Percentiles rank a stretch among this genome's conserved stretches.
These are phyloP conservation scores for Holacanthus passer DNA, from an alignment of 2,113 vertebrate genomes.

Conservation along the genomic window DNA sequence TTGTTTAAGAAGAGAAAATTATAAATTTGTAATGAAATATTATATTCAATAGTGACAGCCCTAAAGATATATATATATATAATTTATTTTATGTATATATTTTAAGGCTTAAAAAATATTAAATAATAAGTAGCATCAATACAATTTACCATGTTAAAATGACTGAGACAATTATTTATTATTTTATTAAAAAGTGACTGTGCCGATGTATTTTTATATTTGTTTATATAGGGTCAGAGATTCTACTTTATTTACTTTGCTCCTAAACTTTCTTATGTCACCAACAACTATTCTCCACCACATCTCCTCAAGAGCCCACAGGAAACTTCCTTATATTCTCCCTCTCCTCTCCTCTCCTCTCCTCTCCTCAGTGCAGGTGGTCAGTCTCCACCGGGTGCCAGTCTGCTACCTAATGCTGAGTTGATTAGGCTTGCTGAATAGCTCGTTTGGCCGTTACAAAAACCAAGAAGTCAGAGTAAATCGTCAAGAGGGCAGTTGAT, in stretches of 20 bases:
- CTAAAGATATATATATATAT: too few relatives aligned
- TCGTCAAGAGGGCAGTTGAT: constrained; percentile 79
- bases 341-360: background rate
- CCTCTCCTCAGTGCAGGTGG: constrained; percentile 74
- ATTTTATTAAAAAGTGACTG: too few relatives aligned
- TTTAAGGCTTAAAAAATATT: too few relatives aligned
- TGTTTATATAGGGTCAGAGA: background rate
- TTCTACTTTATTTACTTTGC: background rate
- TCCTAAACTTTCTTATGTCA: background rate
- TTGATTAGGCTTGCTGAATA: constrained; percentile 78
- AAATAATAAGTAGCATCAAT: too few relatives aligned
- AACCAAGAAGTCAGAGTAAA: constrained; percentile 79
- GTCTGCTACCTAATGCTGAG: constrained; percentile 68
- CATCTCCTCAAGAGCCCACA: background rate
- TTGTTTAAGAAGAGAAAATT: background rate
- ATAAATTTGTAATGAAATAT: too few relatives aligned
- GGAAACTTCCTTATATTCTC: background rate
- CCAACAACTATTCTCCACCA: background rate
- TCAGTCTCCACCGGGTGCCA: constrained; percentile 67
- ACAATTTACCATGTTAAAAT: too few relatives aligned
- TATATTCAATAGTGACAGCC: too few relatives aligned
- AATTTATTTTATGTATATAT: too few relatives aligned
- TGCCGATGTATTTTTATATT: too few relatives aligned
- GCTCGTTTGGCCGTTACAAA: constrained; percentile 77
- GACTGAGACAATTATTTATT: too few relatives aligned